Conservation (phyloP, 1,140 invertebrate species). For the Episyrphus balteatus region DNA sequence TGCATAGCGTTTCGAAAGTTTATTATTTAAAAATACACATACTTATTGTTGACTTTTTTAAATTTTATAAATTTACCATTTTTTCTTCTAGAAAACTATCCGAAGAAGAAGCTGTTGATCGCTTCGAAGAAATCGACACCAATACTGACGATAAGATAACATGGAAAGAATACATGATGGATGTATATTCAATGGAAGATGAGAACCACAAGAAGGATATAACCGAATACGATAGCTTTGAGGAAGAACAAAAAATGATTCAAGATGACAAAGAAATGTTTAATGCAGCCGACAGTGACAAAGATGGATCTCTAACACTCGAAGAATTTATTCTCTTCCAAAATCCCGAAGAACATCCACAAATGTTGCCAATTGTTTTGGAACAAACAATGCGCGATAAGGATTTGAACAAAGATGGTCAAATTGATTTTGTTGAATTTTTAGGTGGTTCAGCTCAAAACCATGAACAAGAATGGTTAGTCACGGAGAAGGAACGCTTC, state of each 20-base stretch:
- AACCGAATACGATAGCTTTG: conserved; percentile 34
- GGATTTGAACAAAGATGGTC: conserved; percentile 74
- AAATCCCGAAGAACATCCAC: conserved; percentile 85
- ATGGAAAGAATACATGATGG: conserved; percentile 80
- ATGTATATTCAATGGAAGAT: conserved; percentile 65
- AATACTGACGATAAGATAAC: conserved; percentile 72
- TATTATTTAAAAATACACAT: no score
- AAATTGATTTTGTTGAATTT: conserved; percentile 73
- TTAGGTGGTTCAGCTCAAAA: conserved; percentile 60
- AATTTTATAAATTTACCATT: no score
- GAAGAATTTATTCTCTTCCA: conserved; percentile 83
- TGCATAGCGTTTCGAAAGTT: no score
- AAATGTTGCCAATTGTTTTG: conserved; percentile 77
- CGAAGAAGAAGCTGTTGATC: conserved; percentile 76
- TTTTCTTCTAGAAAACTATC: conserved; percentile 58
- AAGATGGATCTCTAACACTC: conserved; percentile 63
- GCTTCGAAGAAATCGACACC: conserved; percentile 74
- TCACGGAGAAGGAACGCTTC: conserved; percentile 84
- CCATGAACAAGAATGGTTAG: conserved; percentile 70
- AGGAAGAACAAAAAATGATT: conserved; percentile 46
- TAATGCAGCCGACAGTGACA: conserved; percentile 71
- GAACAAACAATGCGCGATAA: conserved; percentile 76
- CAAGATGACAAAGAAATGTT: conserved; percentile 80
- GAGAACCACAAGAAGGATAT: conserved; percentile 37
- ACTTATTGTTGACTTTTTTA: no score